Evolutionary conservation across 1,140 invertebrate species (phyloP).

Genomic region (Vollenhovia emeryi): DNA sequence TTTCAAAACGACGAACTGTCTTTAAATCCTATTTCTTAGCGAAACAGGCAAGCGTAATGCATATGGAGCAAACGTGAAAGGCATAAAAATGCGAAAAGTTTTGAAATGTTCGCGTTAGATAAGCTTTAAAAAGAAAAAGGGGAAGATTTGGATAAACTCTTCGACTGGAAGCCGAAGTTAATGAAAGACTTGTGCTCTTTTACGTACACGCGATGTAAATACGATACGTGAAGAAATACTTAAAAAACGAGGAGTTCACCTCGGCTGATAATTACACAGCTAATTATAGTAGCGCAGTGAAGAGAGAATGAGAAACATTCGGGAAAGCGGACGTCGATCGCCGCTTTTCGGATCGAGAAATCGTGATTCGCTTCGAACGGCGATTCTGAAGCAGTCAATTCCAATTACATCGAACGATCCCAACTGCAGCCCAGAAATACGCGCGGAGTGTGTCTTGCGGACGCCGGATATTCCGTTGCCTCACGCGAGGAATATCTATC

Average conservation of each 20-base stretch:
- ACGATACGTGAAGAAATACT: conserved; percentile 40
- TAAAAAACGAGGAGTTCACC: conserved; percentile 10
- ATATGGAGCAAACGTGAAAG: not conserved
- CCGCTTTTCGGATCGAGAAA: conserved; percentile 11
- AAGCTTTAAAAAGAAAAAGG: not conserved
- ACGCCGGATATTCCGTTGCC: conserved; percentile 29
- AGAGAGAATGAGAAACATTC: not conserved
- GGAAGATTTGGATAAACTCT: not conserved
- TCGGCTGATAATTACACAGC: conserved; percentile 60
- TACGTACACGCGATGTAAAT: conserved; percentile 26
- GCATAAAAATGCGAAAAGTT: not conserved
- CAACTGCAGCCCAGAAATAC: conserved; percentile 11
- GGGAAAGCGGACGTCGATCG: not conserved
- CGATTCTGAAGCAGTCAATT: conserved; percentile 19
- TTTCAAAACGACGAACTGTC: not conserved
- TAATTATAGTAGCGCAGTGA: conserved; percentile 53
- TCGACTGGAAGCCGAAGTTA: not conserved
- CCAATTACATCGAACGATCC: conserved; percentile 6
- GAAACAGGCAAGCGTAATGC: conserved; percentile 37
- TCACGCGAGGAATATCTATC: conserved; percentile 16
- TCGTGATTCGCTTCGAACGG: conserved; percentile 6
- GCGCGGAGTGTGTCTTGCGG: conserved; percentile 9
- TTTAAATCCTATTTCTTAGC: conserved; percentile 25
- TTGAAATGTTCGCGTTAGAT: not conserved
- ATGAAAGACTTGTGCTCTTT: conserved; percentile 5